A percentile compares a stretch with the other conserved stretches of the same genome.
Evolutionary conservation across 2,113 vertebrate genomes (phyloP).

Genomic region (Carassius carassius): DNA sequence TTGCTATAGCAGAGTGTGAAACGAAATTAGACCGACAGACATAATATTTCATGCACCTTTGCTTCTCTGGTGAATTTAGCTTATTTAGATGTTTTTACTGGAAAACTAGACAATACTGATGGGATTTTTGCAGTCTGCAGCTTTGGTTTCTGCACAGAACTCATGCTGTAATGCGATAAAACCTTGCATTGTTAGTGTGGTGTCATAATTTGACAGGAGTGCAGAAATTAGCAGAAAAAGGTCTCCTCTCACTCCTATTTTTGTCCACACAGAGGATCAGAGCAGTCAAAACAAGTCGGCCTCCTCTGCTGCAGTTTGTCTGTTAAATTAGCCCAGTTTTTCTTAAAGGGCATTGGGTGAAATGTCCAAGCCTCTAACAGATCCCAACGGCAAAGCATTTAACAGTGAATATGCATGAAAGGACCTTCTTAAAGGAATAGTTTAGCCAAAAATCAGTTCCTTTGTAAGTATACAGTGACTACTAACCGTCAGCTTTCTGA

Average conservation of each 20-base stretch:
- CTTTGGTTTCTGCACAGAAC: not conserved
- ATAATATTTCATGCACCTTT: not conserved
- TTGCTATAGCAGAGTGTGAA: not conserved
- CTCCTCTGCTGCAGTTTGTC: not conserved
- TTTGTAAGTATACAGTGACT: not conserved
- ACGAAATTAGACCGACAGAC: not conserved
- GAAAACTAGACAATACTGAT: not conserved
- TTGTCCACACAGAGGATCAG: not conserved
- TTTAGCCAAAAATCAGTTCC: not conserved
- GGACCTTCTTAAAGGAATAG: not conserved
- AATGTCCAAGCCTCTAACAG: slow-evolving; percentile 1
- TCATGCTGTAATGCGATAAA: slow-evolving; percentile 29
- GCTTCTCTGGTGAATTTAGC: not conserved
- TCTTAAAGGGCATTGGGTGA: slow-evolving; percentile 20
- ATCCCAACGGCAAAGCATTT: slow-evolving; percentile 1
- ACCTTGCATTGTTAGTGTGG: not conserved
- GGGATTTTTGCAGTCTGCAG: not conserved
- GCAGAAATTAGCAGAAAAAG: slow-evolving; percentile 21
- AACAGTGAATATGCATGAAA: slow-evolving; percentile 3
- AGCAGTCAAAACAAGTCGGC: slow-evolving; percentile 10
- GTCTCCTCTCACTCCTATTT: slow-evolving; percentile 9
- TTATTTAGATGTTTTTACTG: not conserved
- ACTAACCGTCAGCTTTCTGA: not conserved
- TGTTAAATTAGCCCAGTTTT: slow-evolving; percentile 4
- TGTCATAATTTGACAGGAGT: slow-evolving; percentile 25